Evolutionary conservation across 2,113 vertebrate genomes (phyloP).

Genomic region (Sylvicapra grimmia): DNA sequence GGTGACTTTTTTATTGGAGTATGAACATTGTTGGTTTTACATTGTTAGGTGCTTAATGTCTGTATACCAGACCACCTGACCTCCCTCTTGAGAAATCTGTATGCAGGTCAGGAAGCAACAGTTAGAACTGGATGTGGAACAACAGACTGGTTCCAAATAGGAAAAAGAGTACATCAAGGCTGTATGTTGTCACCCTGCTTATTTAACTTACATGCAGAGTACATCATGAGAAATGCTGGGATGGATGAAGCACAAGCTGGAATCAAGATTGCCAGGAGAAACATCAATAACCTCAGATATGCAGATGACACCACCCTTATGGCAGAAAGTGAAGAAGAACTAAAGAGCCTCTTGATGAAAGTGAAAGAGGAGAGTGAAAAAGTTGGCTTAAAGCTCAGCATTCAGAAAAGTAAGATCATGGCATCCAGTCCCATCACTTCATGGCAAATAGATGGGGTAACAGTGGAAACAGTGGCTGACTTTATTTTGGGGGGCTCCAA

Average conservation of each 20-base stretch:
- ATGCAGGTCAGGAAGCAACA: background rate
- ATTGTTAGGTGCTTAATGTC: background rate
- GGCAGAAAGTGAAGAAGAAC: background rate
- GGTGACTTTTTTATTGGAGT: background rate
- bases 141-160: background rate
- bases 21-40: background rate
- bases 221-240: fast-evolving
- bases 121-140: background rate
- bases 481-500: background rate
- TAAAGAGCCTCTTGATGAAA: background rate
- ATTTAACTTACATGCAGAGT: background rate
- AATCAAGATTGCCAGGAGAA: background rate
- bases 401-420: background rate
- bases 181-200: background rate
- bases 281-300: background rate
- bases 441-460: background rate
- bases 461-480: background rate
- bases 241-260: background rate
- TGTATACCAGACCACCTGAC: background rate
- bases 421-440: background rate
- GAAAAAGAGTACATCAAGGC: background rate
- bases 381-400: background rate
- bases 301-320: background rate
- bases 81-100: background rate
- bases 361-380: background rate